phyloP scores from a whole-genome alignment of 2,113 vertebrate species.

The Polyodon spathula region DNA sequence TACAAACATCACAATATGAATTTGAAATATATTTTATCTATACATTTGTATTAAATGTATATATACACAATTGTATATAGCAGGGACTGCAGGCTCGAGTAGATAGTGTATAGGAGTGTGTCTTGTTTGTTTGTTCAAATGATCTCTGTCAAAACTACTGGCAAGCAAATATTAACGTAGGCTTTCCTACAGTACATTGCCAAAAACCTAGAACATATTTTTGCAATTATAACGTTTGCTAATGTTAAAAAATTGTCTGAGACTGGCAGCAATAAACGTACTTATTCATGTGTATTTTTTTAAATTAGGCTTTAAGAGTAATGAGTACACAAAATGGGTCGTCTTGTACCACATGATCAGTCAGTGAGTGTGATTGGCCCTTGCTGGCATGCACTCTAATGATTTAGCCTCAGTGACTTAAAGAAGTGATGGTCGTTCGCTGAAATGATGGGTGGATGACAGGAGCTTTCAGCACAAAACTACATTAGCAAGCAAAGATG shows the following conservation, averaged over 20 bases:
- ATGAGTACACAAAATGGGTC: no score
- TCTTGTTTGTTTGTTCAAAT: slow-evolving; percentile 26
- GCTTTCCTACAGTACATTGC: slow-evolving; percentile 28
- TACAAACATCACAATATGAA: no score
- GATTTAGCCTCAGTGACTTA: no score
- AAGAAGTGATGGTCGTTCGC: no score
- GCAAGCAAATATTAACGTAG: slow-evolving; percentile 19
- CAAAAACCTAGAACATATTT: slow-evolving; percentile 16
- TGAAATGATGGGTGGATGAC: background rate
- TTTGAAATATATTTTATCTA: no score
- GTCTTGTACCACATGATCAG: no score
- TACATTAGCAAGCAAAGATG: background rate
- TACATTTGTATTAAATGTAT: no score
- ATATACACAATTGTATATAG: no score
- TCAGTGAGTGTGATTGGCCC: no score
- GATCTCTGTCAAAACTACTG: slow-evolving; percentile 31
- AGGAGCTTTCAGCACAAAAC: background rate
- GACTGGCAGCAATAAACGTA: slow-evolving; percentile 17
- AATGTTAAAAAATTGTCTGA: slow-evolving; percentile 22
- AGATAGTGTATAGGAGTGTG: slow-evolving; percentile 36
- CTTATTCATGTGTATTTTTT: no score
- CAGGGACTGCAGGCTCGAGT: slow-evolving; percentile 22
- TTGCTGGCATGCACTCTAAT: no score
- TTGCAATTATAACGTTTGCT: slow-evolving; percentile 16
- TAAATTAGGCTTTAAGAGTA: no score